A percentile compares a stretch with the other conserved stretches of the same genome.
phyloP scores from a whole-genome alignment of 2,888 invertebrate genomes.

The Malthinus seriepunctatus region DNA sequence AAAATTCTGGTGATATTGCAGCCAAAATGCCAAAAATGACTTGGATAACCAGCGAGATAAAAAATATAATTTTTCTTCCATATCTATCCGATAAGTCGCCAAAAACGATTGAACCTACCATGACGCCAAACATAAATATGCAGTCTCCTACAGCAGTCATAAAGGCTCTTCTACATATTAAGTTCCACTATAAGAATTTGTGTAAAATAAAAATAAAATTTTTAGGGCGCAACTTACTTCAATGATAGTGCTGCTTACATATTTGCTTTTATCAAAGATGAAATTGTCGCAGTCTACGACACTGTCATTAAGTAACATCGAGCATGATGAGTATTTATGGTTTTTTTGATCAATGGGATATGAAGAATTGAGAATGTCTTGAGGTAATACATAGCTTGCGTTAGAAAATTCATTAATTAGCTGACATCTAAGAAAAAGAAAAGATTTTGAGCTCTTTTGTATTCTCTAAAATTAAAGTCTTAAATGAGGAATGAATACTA shows the following conservation, averaged over 20 bases:
- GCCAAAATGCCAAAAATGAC: conserved; percentile 69
- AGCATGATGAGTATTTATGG: conserved; percentile 59
- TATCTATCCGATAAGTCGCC: conserved; percentile 73
- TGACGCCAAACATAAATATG: conserved; percentile 72
- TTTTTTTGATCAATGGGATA: conserved; percentile 59
- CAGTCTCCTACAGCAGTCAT: conserved; percentile 68
- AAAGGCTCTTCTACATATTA: conserved; percentile 68
- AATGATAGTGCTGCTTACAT: conserved; percentile 65
- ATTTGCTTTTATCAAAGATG: conserved; percentile 64
- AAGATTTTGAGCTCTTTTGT: background rate
- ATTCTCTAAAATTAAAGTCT: too few relatives aligned
- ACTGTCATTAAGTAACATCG: conserved; percentile 54
- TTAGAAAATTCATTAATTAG: conserved; percentile 56
- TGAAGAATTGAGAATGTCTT: conserved; percentile 54
- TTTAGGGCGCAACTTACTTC: conserved; percentile 56
- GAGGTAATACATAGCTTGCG: conserved; percentile 57
- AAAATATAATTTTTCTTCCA: conserved; percentile 74
- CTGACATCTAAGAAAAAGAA: conserved; percentile 57
- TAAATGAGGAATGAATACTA: too few relatives aligned
- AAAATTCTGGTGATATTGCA: conserved; percentile 69
- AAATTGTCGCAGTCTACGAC: conserved; percentile 58
- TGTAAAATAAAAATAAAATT: background rate
- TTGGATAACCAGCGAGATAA: conserved; percentile 70
- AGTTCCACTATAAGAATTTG: conserved; percentile 59
- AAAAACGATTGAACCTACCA: conserved; percentile 72